Evolutionary conservation across 2,888 invertebrate genomes (phyloP).

Genomic region (Drosophila eohydei): DNA sequence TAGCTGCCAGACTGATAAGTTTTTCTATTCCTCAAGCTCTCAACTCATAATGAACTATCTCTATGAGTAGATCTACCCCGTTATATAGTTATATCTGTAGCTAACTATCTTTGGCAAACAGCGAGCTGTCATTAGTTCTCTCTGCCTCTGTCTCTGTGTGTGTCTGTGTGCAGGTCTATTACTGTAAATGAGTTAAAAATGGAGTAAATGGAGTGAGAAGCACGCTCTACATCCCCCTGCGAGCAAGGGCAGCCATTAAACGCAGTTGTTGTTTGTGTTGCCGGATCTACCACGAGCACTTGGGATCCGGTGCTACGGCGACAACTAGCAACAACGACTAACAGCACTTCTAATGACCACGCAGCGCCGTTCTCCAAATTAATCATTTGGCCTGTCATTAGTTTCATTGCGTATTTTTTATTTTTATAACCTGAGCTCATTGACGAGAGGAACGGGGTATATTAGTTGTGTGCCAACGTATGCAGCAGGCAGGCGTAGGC

Average conservation of each 20-base stretch:
- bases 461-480: not conserved
- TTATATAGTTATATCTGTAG: not conserved
- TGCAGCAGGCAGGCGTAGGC: not conserved
- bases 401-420: slow-evolving; percentile 45
- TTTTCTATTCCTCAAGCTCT: not conserved
- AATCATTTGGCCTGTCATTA: slow-evolving; percentile 72
- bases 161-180: slow-evolving; percentile 41
- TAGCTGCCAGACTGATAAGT: not conserved
- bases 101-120: slow-evolving; percentile 38
- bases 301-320: slow-evolving; percentile 29
- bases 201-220: slow-evolving; percentile 68
- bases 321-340: slow-evolving; percentile 34
- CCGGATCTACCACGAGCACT: slow-evolving; percentile 33
- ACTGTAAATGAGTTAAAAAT: slow-evolving; percentile 73
- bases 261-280: slow-evolving; percentile 3
- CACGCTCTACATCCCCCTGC: slow-evolving; percentile 17
- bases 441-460: not conserved
- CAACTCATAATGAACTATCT: not conserved
- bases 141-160: not conserved
- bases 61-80: not conserved
- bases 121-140: slow-evolving; percentile 57
- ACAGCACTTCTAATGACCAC: slow-evolving; percentile 66
- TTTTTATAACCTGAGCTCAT: slow-evolving; percentile 8
- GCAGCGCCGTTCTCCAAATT: slow-evolving; percentile 52
- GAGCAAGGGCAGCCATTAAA: slow-evolving; percentile 50